Conservation (phyloP, 2,113 vertebrate species). For the Sakesphorus luctuosus region DNA sequence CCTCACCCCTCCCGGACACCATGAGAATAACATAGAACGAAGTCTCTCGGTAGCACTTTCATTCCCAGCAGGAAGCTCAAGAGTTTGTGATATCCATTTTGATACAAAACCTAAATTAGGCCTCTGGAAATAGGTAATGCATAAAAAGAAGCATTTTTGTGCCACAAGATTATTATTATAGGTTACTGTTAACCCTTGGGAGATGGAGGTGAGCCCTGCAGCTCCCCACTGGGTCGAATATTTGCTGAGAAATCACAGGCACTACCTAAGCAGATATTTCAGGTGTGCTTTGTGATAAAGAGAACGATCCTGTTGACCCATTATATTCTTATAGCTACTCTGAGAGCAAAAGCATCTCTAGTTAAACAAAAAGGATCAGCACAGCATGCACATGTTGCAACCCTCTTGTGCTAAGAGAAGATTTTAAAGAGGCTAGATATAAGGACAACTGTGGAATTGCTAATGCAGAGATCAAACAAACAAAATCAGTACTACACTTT, state of each 20-base stretch:
- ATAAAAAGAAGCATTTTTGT: conserved; percentile 80
- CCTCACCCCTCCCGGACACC: conserved; percentile 59
- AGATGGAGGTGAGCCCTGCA: conserved; percentile 76
- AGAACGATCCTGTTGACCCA: conserved; percentile 69
- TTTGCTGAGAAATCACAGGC: conserved; percentile 75
- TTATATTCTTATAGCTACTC: conserved; percentile 57
- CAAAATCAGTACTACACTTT: neutral
- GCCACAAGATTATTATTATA: conserved; percentile 82
- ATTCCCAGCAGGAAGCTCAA: conserved; percentile 75
- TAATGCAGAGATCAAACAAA: neutral
- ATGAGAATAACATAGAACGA: conserved; percentile 32
- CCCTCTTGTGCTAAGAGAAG: neutral
- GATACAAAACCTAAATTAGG: conserved; percentile 82
- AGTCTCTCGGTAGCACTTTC: conserved; percentile 72
- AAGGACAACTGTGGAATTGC: neutral
- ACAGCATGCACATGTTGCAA: conserved; percentile 9
- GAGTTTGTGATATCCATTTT: conserved; percentile 81
- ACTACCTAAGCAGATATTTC: conserved; percentile 65
- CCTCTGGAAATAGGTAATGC: conserved; percentile 83
- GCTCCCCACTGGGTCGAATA: conserved; percentile 72
- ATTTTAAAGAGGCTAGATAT: neutral
- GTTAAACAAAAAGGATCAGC: conserved; percentile 74
- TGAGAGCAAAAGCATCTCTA: conserved; percentile 43
- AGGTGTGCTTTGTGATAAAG: conserved; percentile 47
- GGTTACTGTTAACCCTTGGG: conserved; percentile 80